Base-by-base conservation (phyloP, 2,113 vertebrate species). In the Podilymbus podiceps region DNA sequence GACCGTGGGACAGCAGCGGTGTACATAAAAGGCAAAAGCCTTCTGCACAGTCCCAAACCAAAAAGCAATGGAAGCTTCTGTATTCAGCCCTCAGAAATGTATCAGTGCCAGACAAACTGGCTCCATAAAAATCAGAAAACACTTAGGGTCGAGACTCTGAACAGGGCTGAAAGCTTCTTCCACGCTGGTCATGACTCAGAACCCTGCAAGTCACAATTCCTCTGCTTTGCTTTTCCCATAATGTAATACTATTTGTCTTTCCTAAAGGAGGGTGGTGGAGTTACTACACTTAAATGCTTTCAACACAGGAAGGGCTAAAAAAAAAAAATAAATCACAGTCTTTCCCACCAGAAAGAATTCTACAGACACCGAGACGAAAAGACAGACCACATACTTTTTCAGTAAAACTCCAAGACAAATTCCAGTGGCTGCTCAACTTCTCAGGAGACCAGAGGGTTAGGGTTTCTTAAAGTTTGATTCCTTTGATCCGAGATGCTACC, bases 11-110 rank as follows among this genome's bases (percentile, higher is more conserved):
- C 4, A 1, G 60, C 15, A 15, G 60, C 8, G 46, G 4, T 71
- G 88, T 21, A 90, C 89, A 93, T 31, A 89, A 82, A 91, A 93
- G 66, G 84, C 27, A 87, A 72, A 84, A 96, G 44, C 67, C 53
- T 77, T 75, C 85, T 8, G 33, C 78, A 4, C 8, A 15, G 19
- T 19, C 60, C 82, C 17, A 63, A 68, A 58, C n/a, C 21, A 46
- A 85, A 85, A 85, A 73, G 66, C 68, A 85, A 30, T 1, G 1
- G 53, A 55, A 77, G 63, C 2, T 1, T 30, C 30, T 2, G 2
- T 22, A 78, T 56, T 79, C 38, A 88, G 72, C 68, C 52, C 79
- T 66, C 17, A 42, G 89, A 86, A 58, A 22, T 12, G 4, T 17
- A 49, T 1, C 3, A 1, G 55, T 18, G 78, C 33, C 78, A 79